Percentiles rank a stretch among this genome's conserved stretches.
Evolutionary conservation across 2,888 invertebrate genomes (phyloP).

Genomic region (Coenonympha glycerion): DNA sequence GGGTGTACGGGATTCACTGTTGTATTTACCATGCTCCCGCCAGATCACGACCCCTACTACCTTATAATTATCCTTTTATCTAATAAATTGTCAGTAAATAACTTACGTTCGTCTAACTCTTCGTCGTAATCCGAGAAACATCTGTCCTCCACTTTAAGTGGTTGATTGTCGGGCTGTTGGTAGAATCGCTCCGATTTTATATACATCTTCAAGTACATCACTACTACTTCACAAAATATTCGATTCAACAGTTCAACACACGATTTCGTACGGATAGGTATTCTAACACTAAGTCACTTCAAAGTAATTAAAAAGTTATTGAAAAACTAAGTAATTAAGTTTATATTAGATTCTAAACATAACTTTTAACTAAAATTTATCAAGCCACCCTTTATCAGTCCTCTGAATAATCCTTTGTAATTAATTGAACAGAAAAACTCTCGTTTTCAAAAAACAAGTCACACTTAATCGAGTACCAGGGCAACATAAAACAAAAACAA

Average conservation of each 20-base stretch:
- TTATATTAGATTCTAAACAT: too few relatives aligned
- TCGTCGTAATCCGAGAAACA: constrained; percentile 66
- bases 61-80: neutral
- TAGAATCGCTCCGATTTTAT: constrained; percentile 68
- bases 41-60: too few relatives aligned
- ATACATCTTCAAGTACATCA: constrained; percentile 69
- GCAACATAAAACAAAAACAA: neutral
- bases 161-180: constrained; percentile 56
- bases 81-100: neutral
- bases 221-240: constrained; percentile 28
- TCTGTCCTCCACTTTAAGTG: constrained; percentile 52
- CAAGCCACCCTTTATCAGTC: too few relatives aligned
- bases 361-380: too few relatives aligned
- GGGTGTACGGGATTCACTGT: too few relatives aligned
- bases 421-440: neutral
- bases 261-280: neutral
- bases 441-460: neutral
- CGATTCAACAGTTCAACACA: neutral
- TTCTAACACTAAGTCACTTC: neutral
- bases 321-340: too few relatives aligned
- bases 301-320: neutral
- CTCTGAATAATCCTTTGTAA: neutral
- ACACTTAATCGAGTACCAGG: neutral
- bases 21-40: too few relatives aligned
- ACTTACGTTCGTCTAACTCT: constrained; percentile 63